Conservation (phyloP, 2,888 invertebrate genomes). For the Formica aserva region DNA sequence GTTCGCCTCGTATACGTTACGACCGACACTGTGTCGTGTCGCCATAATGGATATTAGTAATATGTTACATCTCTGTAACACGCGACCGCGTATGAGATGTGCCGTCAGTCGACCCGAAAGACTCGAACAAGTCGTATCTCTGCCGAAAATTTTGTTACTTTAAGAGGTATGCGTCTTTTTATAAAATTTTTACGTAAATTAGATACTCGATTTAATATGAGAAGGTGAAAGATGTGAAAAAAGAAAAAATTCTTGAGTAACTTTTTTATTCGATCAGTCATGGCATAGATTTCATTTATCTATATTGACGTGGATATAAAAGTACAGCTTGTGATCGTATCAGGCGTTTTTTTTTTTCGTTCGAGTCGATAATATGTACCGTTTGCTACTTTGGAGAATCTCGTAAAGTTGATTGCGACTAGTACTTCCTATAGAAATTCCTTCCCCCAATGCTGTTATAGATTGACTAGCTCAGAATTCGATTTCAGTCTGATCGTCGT, state of each 20-base stretch:
- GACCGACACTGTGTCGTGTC: conserved; percentile 15
- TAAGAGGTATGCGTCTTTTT: neutral
- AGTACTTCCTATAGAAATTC: conserved; percentile 73
- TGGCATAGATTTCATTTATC: neutral
- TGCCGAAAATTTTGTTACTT: neutral
- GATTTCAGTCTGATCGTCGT: conserved; percentile 66
- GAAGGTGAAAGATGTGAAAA: neutral
- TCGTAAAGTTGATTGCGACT: conserved; percentile 74
- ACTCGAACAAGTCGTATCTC: neutral
- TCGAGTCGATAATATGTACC: conserved; percentile 28
- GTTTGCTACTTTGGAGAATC: conserved; percentile 26
- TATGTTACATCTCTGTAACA: conserved; percentile 26
- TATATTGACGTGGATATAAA: neutral
- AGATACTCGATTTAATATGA: neutral
- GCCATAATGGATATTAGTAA: conserved; percentile 49
- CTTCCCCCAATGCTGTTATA: conserved; percentile 61
- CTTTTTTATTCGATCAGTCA: neutral
- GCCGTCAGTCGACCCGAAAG: conserved; percentile 16
- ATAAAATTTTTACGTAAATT: neutral
- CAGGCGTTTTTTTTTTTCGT: neutral
- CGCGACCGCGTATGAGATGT: conserved; percentile 5
- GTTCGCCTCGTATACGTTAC: conserved; percentile 30
- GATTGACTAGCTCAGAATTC: conserved; percentile 74
- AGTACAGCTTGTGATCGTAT: conserved; percentile 7
- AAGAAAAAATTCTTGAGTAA: neutral